These are phyloP conservation scores for Colinus virginianus DNA, from an alignment of 2,113 vertebrate genomes.

Conservation along the genomic window DNA sequence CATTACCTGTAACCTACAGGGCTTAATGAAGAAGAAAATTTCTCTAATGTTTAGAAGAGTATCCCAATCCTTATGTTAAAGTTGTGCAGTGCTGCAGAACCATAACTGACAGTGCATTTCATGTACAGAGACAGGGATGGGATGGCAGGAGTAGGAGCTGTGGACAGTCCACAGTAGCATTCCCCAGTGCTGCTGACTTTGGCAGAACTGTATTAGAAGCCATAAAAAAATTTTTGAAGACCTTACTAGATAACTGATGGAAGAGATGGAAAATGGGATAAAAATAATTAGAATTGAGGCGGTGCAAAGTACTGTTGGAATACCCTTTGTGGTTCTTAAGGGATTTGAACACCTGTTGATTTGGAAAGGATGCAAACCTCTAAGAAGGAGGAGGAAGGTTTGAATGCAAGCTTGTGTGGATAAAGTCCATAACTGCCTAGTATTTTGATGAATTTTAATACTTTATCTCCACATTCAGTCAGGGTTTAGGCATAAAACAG, in stretches of 20 bases:
- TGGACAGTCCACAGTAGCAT: background rate
- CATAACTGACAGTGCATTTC: background rate
- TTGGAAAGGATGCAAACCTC: background rate
- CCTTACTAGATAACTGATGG: background rate
- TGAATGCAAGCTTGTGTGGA: background rate
- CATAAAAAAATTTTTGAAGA: conserved; percentile 6
- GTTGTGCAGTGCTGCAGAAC: conserved; percentile 10
- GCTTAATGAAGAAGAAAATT: conserved; percentile 57
- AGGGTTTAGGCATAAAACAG: background rate
- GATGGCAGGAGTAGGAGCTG: background rate
- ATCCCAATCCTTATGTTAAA: background rate
- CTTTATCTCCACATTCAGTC: background rate
- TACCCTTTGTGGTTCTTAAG: background rate
- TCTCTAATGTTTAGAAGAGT: conserved; percentile 26
- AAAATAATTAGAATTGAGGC: background rate
- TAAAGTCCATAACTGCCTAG: background rate
- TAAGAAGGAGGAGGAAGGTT: background rate
- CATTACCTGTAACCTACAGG: conserved; percentile 45
- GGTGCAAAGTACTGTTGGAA: background rate
- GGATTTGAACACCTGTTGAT: background rate
- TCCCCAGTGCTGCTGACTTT: background rate
- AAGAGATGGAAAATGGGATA: background rate
- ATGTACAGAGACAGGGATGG: background rate
- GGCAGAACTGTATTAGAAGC: background rate
- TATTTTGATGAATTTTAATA: background rate